Evolutionary conservation across 1,140 invertebrate species (phyloP), one percentile per base, ranked within the genome.

Genomic region (Platyscapa corneri): DNA sequence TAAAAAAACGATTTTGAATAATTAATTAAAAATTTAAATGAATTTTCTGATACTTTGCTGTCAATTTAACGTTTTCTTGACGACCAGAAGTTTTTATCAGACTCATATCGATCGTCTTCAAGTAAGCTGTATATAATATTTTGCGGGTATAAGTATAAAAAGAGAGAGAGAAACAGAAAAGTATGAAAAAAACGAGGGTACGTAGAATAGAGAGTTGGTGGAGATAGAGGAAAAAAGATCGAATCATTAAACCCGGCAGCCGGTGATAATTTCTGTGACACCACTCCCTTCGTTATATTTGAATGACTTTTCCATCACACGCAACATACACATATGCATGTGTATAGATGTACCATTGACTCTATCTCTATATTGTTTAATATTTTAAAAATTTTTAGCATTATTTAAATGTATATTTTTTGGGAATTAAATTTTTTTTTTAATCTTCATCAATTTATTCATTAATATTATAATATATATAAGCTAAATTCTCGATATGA

Each of bases 41-140:
- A 23, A 60, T 39, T 74, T 39, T 74, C 18, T 20, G 18, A 39
- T 12, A 42, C 34, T 7, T 1, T 30, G 16, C 10, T 34, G 34
- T 3, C 6, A 1, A 37, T 20, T 5, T 18, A 37, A 20, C 49
- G 16, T 2, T 53, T n/a, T 46, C n/a, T n/a, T 46, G 39, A n/a
- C 14, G 74, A 76, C 6, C 37, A 32, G 46, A n/a, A 46, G 27
- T 30, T 82, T 72, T 70, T 37, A 72, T 72, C 78, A 80, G 18
- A 42, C 65, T 72, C 65, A 53, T 53, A 82, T 82, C 65, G 79
- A 82, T 82, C 65, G 46, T 34, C 23, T 42, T 34, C 8, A 30
- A 49, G 46, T 30, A 42, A 20, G 20, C 34, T 39, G 18, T 42
- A 8, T 32, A 42, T 5, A 74, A 74, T 74, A 42, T 74, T 74